Conservation (phyloP, 2,797 vertebrate genomes). For the Coreius guichenoti region DNA sequence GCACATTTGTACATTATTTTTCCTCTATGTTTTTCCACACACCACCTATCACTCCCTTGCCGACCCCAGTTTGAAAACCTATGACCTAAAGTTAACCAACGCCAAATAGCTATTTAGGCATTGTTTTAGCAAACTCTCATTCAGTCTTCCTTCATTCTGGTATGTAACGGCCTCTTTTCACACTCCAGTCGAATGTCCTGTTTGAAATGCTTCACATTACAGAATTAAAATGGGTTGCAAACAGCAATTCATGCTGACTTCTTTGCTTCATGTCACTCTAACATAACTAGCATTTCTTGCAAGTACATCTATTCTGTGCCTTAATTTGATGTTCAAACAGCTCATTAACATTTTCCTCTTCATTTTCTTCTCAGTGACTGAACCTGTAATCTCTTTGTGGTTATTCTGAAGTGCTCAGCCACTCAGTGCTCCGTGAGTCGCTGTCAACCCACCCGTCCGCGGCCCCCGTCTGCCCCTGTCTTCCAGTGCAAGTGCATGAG, state of each 20-base stretch:
- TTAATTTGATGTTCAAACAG: slow-evolving; percentile 36
- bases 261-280: not conserved
- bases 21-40: no score
- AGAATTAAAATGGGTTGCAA: not conserved
- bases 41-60: not conserved
- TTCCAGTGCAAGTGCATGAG: slow-evolving; percentile 25
- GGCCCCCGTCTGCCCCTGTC: slow-evolving; percentile 8
- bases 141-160: not conserved
- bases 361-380: not conserved
- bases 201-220: not conserved
- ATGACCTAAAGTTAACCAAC: not conserved
- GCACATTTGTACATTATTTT: not conserved
- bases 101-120: not conserved
- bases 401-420: not conserved
- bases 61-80: not conserved
- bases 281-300: not conserved
- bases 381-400: not conserved
- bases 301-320: not conserved
- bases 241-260: not conserved
- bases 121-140: slow-evolving; percentile 22
- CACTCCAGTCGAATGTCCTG: not conserved
- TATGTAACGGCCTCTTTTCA: not conserved
- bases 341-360: slow-evolving; percentile 47
- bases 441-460: not conserved
- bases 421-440: not conserved